Conservation (phyloP, 2,797 vertebrate genomes). For the Orestias chungarensis region DNA sequence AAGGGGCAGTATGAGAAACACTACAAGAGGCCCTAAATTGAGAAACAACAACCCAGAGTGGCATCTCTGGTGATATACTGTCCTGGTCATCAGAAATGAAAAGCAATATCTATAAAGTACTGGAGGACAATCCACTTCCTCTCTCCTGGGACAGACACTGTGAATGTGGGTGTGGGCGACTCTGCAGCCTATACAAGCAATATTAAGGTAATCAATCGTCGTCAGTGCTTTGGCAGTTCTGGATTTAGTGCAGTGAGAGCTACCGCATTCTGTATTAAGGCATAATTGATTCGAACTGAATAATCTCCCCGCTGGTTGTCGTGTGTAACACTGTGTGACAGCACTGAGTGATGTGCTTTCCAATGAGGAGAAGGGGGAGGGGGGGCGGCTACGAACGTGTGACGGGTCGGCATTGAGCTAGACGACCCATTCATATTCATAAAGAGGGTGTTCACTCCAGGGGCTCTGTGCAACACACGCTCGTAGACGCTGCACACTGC, state of each 20-base stretch:
- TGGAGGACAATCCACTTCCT: conserved; percentile 68
- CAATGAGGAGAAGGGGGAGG: conserved; percentile 40
- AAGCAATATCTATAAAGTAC: conserved; percentile 70
- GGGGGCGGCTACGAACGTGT: conserved; percentile 58
- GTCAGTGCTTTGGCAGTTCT: conserved; percentile 75
- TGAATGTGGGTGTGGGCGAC: conserved; percentile 45
- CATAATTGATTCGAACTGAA: conserved; percentile 86
- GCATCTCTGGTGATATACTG: conserved; percentile 51
- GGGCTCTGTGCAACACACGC: conserved; percentile 56
- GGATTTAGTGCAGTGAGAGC: conserved; percentile 78
- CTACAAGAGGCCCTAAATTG: conserved; percentile 25
- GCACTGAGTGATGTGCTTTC: conserved; percentile 80
- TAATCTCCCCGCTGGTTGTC: conserved; percentile 82
- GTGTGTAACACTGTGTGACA: conserved; percentile 82
- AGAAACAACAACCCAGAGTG: conserved; percentile 44
- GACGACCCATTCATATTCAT: conserved; percentile 72
- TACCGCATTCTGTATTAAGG: conserved; percentile 80
- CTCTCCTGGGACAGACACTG: conserved; percentile 57
- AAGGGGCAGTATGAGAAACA: conserved; percentile 29
- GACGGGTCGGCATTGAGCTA: conserved; percentile 67
- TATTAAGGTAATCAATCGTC: conserved; percentile 83
- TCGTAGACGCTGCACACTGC: conserved; percentile 20
- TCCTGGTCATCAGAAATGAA: conserved; percentile 67
- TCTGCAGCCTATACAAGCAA: conserved; percentile 69
- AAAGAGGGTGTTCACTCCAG: conserved; percentile 39